Percentiles rank a stretch among this genome's conserved stretches.
Evolutionary conservation across 2,888 invertebrate genomes (phyloP).

Genomic region (Parochlus steinenii): DNA sequence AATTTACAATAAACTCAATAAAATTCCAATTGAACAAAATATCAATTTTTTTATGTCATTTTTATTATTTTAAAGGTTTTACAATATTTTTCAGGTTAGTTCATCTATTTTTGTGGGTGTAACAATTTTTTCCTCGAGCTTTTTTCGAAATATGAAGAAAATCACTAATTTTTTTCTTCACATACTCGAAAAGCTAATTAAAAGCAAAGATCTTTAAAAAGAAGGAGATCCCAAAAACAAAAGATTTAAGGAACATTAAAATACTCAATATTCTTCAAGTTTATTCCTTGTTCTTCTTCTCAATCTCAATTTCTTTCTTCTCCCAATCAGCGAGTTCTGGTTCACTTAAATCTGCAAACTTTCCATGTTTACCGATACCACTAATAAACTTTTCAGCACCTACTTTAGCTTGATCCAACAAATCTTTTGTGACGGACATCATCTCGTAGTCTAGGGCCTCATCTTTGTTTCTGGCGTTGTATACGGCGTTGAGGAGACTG

Average conservation of each 20-base stretch:
- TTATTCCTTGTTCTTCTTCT: constrained; percentile 21
- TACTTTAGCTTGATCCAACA: constrained; percentile 45
- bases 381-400: constrained; percentile 52
- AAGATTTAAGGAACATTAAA: too few relatives aligned
- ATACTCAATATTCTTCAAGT: constrained; percentile 10
- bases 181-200: too few relatives aligned
- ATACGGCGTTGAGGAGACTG: constrained; percentile 44
- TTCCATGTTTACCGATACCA: constrained; percentile 49
- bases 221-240: too few relatives aligned
- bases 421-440: constrained; percentile 44
- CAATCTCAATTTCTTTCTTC: constrained; percentile 28
- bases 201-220: too few relatives aligned
- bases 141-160: too few relatives aligned
- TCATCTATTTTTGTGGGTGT: too few relatives aligned
- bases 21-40: too few relatives aligned
- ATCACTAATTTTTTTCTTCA: neutral
- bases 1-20: too few relatives aligned
- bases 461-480: constrained; percentile 45
- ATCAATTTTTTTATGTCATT: too few relatives aligned
- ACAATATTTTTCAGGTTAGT: too few relatives aligned
- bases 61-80: too few relatives aligned
- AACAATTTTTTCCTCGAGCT: too few relatives aligned
- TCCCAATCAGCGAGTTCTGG: constrained; percentile 49
- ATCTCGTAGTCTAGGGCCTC: constrained; percentile 42
- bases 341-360: constrained; percentile 40